A percentile compares a stretch with the other conserved stretches of the same genome.
Evolutionary conservation across 2,888 invertebrate species (phyloP).

Genomic region (Molanna angustata): DNA sequence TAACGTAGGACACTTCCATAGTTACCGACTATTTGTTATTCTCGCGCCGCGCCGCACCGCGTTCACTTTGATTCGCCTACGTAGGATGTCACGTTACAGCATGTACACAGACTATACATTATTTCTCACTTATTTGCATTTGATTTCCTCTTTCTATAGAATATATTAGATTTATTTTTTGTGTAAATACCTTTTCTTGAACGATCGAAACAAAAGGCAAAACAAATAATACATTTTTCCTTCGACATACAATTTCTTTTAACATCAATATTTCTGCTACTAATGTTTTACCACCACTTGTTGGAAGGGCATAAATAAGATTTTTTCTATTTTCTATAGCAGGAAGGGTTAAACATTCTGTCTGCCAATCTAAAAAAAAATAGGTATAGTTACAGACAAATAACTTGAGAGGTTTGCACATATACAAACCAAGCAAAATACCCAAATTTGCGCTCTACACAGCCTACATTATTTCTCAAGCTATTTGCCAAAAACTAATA

Average conservation of each 20-base stretch:
- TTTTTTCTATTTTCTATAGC: conserved; percentile 72
- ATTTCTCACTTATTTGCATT: too few relatives aligned
- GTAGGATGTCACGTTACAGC: too few relatives aligned
- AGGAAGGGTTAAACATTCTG: conserved; percentile 81
- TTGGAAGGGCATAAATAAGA: conserved; percentile 89
- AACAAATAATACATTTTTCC: conserved; percentile 83
- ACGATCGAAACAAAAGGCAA: conserved; percentile 95
- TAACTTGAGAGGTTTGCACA: not conserved
- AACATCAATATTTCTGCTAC: conserved; percentile 95
- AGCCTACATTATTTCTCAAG: too few relatives aligned
- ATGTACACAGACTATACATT: too few relatives aligned
- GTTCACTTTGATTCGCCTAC: too few relatives aligned
- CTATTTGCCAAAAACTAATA: too few relatives aligned
- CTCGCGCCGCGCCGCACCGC: too few relatives aligned
- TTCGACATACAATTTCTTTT: conserved; percentile 74
- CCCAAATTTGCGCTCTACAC: too few relatives aligned
- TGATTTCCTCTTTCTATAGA: too few relatives aligned
- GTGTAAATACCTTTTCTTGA: conserved; percentile 87
- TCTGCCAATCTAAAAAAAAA: conserved; percentile 80
- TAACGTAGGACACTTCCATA: too few relatives aligned
- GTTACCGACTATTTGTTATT: too few relatives aligned
- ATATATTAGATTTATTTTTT: too few relatives aligned
- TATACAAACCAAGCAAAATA: not conserved
- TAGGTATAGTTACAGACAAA: not conserved
- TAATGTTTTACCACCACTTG: conserved; percentile 95